Conservation (phyloP, 2,797 vertebrate species). For the Tachyglossus aculeatus region DNA sequence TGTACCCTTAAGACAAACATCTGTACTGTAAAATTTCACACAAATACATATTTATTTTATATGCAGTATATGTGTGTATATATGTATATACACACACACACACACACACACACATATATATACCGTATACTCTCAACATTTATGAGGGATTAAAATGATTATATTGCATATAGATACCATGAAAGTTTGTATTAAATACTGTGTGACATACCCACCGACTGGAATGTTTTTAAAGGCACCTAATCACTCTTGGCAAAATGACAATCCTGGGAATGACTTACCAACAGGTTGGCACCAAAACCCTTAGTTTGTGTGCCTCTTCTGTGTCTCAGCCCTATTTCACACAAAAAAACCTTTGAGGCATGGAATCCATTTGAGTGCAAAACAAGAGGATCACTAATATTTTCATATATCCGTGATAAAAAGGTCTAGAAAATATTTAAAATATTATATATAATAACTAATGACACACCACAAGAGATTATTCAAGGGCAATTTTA, state of each 20-base stretch:
- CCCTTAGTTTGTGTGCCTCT: background rate
- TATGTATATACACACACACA: constrained; percentile 11
- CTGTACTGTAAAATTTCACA: constrained; percentile 12
- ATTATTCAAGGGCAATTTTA: background rate
- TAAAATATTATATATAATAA: constrained; percentile 10
- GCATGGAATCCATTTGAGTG: background rate
- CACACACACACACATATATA: background rate
- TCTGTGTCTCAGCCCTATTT: background rate
- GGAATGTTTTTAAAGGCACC: background rate
- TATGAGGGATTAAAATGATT: background rate
- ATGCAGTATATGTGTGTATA: background rate
- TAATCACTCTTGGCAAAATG: constrained; percentile 39
- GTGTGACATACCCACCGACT: background rate
- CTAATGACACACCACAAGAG: background rate
- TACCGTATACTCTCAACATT: background rate
- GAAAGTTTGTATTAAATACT: background rate
- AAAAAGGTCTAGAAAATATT: constrained; percentile 24
- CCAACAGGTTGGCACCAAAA: constrained; percentile 42
- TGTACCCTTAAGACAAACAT: background rate
- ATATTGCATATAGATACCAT: background rate
- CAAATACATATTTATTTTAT: background rate
- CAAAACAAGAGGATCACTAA: constrained; percentile 6
- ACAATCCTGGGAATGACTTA: constrained; percentile 66
- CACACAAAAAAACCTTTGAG: background rate
- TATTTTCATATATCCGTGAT: background rate